Evolutionary conservation across 2,888 invertebrate genomes (phyloP).

Genomic region (Mimumesa dahlbomi): DNA sequence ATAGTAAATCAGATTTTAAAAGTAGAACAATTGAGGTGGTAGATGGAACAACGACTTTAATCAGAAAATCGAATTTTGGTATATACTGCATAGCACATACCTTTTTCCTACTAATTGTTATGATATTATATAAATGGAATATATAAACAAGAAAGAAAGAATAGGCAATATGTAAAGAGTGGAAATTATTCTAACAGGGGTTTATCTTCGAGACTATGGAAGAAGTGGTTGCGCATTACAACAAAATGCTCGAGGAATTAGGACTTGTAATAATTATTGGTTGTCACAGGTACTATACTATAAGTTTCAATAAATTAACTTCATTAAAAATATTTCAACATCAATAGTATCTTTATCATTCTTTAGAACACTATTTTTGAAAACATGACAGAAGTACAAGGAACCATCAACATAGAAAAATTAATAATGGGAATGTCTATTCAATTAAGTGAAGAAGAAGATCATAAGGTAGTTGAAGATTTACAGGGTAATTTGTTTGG

Average conservation of each 20-base stretch:
- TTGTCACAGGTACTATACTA: conserved; percentile 80
- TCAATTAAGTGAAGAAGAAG: conserved; percentile 45
- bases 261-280: conserved; percentile 83
- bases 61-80: no score
- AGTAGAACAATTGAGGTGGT: no score
- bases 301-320: conserved; percentile 1
- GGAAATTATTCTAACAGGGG: conserved; percentile 66
- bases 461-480: conserved; percentile 81
- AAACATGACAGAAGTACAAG: conserved; percentile 37
- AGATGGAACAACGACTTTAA: not conserved
- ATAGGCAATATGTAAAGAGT: no score
- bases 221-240: conserved; percentile 75
- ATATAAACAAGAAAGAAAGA: not conserved
- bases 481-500: conserved; percentile 82
- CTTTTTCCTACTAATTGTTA: no score
- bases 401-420: conserved; percentile 80
- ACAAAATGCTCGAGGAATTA: conserved; percentile 72
- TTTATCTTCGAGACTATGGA: conserved; percentile 80
- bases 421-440: conserved; percentile 82
- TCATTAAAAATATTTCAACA: not conserved
- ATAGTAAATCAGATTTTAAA: no score
- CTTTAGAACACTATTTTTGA: conserved; percentile 60
- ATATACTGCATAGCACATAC: no score
- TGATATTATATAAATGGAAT: no score
- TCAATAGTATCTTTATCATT: conserved; percentile 63